These are phyloP conservation scores for Asobara japonica DNA, from an alignment of 1,140 invertebrate genomes.

Conservation along the genomic window DNA sequence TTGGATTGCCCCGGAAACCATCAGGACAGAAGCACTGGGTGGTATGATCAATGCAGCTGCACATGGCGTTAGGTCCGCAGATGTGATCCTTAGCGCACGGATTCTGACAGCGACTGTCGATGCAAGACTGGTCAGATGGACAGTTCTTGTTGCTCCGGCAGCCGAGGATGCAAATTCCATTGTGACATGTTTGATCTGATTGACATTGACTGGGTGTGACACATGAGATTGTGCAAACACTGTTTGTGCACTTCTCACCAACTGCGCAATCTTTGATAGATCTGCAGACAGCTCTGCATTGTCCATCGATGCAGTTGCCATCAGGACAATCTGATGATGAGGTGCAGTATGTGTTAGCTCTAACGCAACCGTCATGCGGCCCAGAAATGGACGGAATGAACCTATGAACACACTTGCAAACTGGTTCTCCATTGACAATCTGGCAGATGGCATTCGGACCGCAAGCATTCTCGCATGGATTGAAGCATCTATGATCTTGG, in stretches of 20 bases:
- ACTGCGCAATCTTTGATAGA: constrained; percentile 80
- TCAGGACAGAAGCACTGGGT: constrained; percentile 81
- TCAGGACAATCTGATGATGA: constrained; percentile 81
- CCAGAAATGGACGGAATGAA: constrained; percentile 74
- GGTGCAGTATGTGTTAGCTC: constrained; percentile 72
- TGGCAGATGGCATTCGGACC: constrained; percentile 82
- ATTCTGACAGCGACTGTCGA: constrained; percentile 85
- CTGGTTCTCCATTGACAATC: constrained; percentile 76
- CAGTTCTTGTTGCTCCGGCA: constrained; percentile 87
- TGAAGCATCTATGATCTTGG: constrained; percentile 75
- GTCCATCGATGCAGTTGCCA: constrained; percentile 81
- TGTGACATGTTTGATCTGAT: constrained; percentile 80
- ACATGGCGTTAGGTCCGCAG: constrained; percentile 87
- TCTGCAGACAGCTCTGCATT: constrained; percentile 85
- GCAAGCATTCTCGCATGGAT: constrained; percentile 82
- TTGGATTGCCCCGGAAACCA: constrained; percentile 87
- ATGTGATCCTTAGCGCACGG: constrained; percentile 79
- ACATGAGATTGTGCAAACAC: constrained; percentile 81
- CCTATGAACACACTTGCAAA: constrained; percentile 78
- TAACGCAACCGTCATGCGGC: constrained; percentile 77
- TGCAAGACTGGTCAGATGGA: constrained; percentile 77
- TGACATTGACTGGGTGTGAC: constrained; percentile 83
- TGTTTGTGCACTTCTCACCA: constrained; percentile 82
- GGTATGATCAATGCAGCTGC: constrained; percentile 76
- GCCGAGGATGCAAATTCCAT: constrained; percentile 81